Base-by-base conservation (phyloP, 2,888 invertebrate species). In the Clistopyga incitator region DNA sequence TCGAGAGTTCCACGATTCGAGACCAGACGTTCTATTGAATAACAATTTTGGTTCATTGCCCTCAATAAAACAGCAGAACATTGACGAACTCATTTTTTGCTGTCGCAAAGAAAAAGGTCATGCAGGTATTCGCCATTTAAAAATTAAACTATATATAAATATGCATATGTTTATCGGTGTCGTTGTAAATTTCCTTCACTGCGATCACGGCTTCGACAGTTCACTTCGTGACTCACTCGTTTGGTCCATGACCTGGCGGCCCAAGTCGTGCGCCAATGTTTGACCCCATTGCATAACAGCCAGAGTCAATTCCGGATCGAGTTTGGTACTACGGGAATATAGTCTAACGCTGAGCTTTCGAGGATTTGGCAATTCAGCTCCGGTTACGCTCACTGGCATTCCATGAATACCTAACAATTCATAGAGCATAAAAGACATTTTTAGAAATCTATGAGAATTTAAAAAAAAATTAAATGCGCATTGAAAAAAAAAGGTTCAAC, bases 261-360 rank as follows among this genome's bases (percentile, higher is more conserved):
- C 94, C 91, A 95, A 94, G 85, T 95, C 95, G 90, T 95, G 95
- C 34, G 95, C 95, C 56, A 95, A 93, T 86, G 95, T 94, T 90
- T 95, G 95, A 29, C 95, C 95, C 94, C 94, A 95, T 89, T 95
- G 95, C 95, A 95, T 95, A 56, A 94, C 88, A 47, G 92, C 90
- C 59, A 94, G 89, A 50, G 92, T 92, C 86, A 91, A 91, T 75
- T 91, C 85, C n/a, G 90, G 88, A 84, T 93, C 92, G 29, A 86
- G 87, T 25, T 88, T 87, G 13, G 90, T 89, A 11, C 90, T 86
- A 82, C 92, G 92, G 6, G 90, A 90, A 87, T 92, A 93, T 67
- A 93, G 87, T 29, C 88, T 88, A 56, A 88, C 89, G 80, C 92
- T 93, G 42, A 93, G 86, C 23, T 89, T 84, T 61, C 93, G 90